These are phyloP conservation scores for Drosophila equinoxialis DNA, from an alignment of 1,140 invertebrate species.

Conservation along the genomic window DNA sequence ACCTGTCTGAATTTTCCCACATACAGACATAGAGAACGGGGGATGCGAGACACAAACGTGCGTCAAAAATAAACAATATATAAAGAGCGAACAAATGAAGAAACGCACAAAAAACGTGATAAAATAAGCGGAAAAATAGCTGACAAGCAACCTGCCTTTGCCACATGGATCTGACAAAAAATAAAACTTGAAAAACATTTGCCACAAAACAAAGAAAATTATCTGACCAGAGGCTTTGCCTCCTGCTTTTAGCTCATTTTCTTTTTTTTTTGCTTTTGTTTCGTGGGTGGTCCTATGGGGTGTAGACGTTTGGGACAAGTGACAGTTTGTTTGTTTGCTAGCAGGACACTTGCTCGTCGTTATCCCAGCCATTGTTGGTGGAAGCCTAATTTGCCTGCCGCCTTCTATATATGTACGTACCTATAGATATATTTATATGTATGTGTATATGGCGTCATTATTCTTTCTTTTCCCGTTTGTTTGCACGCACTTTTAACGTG, in stretches of 20 bases:
- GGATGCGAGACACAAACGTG: slow-evolving; percentile 18
- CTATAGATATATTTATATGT: background rate
- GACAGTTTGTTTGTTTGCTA: slow-evolving; percentile 72
- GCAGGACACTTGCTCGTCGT: slow-evolving; percentile 12
- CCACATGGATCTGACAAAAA: slow-evolving; percentile 7
- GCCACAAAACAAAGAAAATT: slow-evolving; percentile 72
- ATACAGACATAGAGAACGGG: background rate
- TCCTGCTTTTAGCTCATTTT: background rate
- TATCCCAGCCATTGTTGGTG: slow-evolving; percentile 20
- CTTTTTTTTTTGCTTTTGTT: background rate
- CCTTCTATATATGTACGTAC: slow-evolving; percentile 32
- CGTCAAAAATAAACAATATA: slow-evolving; percentile 52
- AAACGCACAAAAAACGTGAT: slow-evolving; percentile 61
- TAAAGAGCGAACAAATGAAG: slow-evolving; percentile 43
- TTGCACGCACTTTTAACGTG: slow-evolving; percentile 78
- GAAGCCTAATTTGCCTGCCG: slow-evolving; percentile 64
- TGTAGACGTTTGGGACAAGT: slow-evolving; percentile 57
- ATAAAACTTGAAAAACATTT: slow-evolving; percentile 63
- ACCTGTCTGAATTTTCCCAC: slow-evolving; percentile 56
- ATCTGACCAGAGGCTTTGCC: slow-evolving; percentile 64
- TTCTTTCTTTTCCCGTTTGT: slow-evolving; percentile 42
- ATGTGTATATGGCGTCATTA: slow-evolving; percentile 63
- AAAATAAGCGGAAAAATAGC: slow-evolving; percentile 73
- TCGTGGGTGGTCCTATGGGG: slow-evolving; percentile 18
- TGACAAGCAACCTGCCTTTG: slow-evolving; percentile 37